A percentile compares a stretch with the other conserved stretches of the same genome.
These are phyloP conservation scores for Pseudoips prasinana DNA, from an alignment of 2,888 invertebrate species.

Conservation along the genomic window DNA sequence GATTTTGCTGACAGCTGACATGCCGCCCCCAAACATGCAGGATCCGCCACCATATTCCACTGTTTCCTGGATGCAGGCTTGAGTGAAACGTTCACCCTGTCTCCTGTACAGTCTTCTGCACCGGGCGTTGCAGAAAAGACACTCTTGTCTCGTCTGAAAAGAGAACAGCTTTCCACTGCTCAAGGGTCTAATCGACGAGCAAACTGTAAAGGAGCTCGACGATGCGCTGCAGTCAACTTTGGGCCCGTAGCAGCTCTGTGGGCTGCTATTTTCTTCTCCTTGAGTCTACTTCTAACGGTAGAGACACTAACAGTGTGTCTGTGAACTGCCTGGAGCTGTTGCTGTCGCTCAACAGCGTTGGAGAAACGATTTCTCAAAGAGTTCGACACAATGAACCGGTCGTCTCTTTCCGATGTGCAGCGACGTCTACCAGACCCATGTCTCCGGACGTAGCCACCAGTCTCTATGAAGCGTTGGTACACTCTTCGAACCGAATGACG, in stretches of 20 bases:
- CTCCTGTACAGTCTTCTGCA: no score
- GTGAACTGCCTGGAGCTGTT: not conserved
- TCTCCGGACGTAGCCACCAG: not conserved
- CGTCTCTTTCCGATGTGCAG: not conserved
- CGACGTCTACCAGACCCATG: not conserved
- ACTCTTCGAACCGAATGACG: not conserved
- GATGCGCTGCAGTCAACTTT: not conserved
- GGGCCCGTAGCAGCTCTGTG: slow-evolving; percentile 1
- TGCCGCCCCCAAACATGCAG: not conserved
- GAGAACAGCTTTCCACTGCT: no score
- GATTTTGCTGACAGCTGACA: not conserved
- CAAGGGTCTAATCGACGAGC: no score
- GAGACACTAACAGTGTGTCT: not conserved
- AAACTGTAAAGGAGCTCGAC: not conserved
- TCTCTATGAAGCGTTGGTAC: not conserved
- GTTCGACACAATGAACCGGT: not conserved
- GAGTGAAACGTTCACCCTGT: not conserved
- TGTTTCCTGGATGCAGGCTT: not conserved
- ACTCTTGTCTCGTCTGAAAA: no score
- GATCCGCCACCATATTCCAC: not conserved
- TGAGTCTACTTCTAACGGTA: slow-evolving; percentile 1
- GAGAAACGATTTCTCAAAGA: not conserved
- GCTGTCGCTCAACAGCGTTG: not conserved
- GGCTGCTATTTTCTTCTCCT: slow-evolving; percentile 1
- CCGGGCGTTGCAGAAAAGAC: no score